A percentile compares a stretch with the other conserved stretches of the same genome.
These are phyloP conservation scores for Leptobrachium leishanense DNA, from an alignment of 2,113 vertebrate genomes.

Conservation along the genomic window DNA sequence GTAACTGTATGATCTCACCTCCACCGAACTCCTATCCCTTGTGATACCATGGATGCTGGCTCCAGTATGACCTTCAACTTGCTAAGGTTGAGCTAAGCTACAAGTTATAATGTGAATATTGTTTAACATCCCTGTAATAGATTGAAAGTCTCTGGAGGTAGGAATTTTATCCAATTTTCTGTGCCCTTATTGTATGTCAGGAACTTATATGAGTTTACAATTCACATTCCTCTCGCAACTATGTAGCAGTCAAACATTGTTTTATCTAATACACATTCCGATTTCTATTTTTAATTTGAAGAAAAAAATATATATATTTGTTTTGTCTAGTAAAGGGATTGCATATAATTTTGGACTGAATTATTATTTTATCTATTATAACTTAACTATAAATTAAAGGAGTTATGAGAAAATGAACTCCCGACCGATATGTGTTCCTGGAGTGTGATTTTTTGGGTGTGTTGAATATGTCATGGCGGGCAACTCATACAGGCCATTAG, in stretches of 20 bases:
- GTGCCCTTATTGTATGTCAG: not conserved
- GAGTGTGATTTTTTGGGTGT: not conserved
- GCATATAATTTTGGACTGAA: slow-evolving; percentile 16
- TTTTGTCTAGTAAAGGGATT: slow-evolving; percentile 7
- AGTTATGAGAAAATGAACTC: too few relatives aligned
- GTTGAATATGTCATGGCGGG: not conserved
- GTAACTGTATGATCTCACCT: slow-evolving; percentile 49
- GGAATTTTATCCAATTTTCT: slow-evolving; percentile 3
- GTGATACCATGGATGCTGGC: slow-evolving; percentile 37
- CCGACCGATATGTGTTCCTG: too few relatives aligned
- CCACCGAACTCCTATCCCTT: slow-evolving; percentile 37
- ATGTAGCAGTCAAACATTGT: slow-evolving; percentile 8
- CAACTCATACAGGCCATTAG: slow-evolving; percentile 1
- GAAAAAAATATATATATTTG: not conserved
- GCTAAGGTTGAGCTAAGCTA: slow-evolving; percentile 30
- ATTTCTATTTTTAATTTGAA: not conserved
- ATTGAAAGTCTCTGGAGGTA: slow-evolving; percentile 8
- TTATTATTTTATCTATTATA: slow-evolving; percentile 29
- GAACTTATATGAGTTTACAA: slow-evolving; percentile 13
- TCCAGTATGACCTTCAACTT: slow-evolving; percentile 45
- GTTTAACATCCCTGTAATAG: slow-evolving; percentile 21
- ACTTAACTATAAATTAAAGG: not conserved
- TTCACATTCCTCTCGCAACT: not conserved
- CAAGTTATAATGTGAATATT: slow-evolving; percentile 33
- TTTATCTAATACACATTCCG: slow-evolving; percentile 21